Evolutionary conservation across 1,140 invertebrate genomes (phyloP).

Genomic region (Palaemon carinicauda): DNA sequence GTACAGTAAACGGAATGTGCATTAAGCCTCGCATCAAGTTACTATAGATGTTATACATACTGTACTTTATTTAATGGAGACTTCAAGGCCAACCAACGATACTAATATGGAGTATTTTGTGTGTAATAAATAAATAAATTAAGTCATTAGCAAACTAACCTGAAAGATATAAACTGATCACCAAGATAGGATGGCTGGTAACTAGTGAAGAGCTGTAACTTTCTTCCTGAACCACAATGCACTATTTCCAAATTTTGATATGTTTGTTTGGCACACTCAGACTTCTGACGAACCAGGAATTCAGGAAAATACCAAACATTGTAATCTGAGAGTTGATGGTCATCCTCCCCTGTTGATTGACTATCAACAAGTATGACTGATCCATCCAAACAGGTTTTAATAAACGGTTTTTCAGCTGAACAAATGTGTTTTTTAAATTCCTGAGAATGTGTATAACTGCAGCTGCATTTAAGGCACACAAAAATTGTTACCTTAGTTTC

Average conservation of each 20-base stretch:
- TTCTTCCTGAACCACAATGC: slow-evolving; percentile 7
- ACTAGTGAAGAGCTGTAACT: slow-evolving; percentile 4
- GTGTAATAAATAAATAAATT: too few relatives aligned
- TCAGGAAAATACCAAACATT: slow-evolving; percentile 30
- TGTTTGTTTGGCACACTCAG: background rate
- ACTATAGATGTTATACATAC: too few relatives aligned
- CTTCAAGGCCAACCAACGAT: too few relatives aligned
- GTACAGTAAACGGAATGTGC: background rate
- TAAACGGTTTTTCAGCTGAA: background rate
- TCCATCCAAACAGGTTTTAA: slow-evolving; percentile 6
- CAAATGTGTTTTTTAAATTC: slow-evolving; percentile 22
- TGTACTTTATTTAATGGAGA: too few relatives aligned
- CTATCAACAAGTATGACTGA: slow-evolving; percentile 6
- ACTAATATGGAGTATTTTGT: too few relatives aligned
- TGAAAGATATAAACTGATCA: slow-evolving; percentile 39
- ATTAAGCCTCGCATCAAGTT: background rate
- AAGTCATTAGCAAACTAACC: background rate
- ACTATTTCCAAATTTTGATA: slow-evolving; percentile 8
- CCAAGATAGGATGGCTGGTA: slow-evolving; percentile 23
- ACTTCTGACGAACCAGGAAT: slow-evolving; percentile 6
- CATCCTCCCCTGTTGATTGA: background rate
- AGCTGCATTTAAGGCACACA: slow-evolving; percentile 38
- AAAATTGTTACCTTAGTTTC: slow-evolving; percentile 38
- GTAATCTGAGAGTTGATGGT: background rate
- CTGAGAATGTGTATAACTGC: slow-evolving; percentile 19